A percentile compares a stretch with the other conserved stretches of the same genome.
phyloP scores from a whole-genome alignment of 2,888 invertebrate species.

The Drosophila crucigera region DNA sequence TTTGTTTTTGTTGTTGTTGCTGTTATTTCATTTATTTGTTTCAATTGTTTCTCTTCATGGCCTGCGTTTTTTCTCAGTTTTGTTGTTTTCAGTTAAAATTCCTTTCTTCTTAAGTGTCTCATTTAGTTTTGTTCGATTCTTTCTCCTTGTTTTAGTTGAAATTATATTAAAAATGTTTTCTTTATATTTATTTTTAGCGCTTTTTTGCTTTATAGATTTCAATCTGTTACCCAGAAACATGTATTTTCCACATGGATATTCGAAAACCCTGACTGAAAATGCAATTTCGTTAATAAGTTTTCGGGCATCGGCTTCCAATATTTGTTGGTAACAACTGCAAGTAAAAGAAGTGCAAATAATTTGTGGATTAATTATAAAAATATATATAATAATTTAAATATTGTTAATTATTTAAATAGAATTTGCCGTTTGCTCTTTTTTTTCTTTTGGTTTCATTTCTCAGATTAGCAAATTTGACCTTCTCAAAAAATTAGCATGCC shows the following conservation, averaged over 20 bases:
- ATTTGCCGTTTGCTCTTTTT: not conserved
- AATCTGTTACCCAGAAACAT: constrained; percentile 32
- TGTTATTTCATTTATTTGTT: constrained; percentile 17
- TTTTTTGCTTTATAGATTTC: constrained; percentile 17
- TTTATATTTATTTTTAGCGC: constrained; percentile 1
- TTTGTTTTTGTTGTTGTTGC: constrained; percentile 15
- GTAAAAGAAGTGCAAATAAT: not conserved
- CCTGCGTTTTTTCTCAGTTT: constrained; percentile 39
- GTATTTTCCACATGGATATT: constrained; percentile 23
- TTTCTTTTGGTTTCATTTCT: not conserved
- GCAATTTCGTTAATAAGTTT: constrained; percentile 24
- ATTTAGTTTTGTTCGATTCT: constrained; percentile 36
- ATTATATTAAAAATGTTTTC: constrained; percentile 38
- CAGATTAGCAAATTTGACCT: not conserved
- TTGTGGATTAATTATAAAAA: not conserved
- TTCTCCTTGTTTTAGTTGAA: constrained; percentile 35
- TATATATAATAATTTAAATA: not conserved
- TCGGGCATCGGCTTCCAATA: constrained; percentile 12
- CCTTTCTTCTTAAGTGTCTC: constrained; percentile 80
- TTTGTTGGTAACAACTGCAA: constrained; percentile 38
- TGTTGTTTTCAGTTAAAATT: constrained; percentile 53
- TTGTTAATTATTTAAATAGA: not conserved
- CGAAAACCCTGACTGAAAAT: constrained; percentile 31
- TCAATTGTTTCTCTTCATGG: constrained; percentile 61
- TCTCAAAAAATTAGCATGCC: constrained; percentile 16